phyloP scores from a whole-genome alignment of 2,888 invertebrate species.

The Phytoseiulus persimilis region DNA sequence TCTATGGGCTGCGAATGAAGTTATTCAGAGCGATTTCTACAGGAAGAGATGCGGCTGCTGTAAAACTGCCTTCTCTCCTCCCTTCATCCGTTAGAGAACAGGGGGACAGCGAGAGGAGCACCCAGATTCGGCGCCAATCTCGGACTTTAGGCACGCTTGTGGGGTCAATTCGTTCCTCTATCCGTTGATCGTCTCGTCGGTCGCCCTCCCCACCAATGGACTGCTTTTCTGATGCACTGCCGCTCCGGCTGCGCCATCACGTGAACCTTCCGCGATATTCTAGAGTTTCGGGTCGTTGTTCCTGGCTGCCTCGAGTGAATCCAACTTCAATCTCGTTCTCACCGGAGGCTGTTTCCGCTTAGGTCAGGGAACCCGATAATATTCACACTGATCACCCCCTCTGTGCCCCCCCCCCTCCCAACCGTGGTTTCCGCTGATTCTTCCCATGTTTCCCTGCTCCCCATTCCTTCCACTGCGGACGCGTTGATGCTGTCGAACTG shows the following conservation, averaged over 20 bases:
- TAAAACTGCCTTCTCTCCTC: background rate
- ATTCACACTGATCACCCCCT: too few species aligned
- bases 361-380: too few species aligned
- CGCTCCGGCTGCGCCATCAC: too few species aligned
- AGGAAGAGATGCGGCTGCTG: background rate
- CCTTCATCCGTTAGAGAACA: background rate
- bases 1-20: background rate
- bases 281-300: too few species aligned
- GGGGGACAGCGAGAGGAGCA: background rate
- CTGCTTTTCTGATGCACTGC: background rate
- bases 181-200: background rate
- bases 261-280: too few species aligned
- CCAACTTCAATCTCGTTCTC: too few species aligned
- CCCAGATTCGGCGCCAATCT: background rate
- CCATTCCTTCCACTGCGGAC: background rate
- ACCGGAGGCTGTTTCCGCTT: too few species aligned
- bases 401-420: too few species aligned
- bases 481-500: background rate
- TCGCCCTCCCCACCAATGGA: background rate
- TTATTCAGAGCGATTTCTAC: background rate
- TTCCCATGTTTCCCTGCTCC: background rate
- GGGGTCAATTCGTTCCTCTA: background rate
- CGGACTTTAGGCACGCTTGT: background rate
- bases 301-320: too few species aligned
- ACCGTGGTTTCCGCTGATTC: background rate